A percentile compares a stretch with the other conserved stretches of the same genome.
Conservation (phyloP, 2,888 invertebrate genomes). For the Cyrtodaria siliqua region DNA sequence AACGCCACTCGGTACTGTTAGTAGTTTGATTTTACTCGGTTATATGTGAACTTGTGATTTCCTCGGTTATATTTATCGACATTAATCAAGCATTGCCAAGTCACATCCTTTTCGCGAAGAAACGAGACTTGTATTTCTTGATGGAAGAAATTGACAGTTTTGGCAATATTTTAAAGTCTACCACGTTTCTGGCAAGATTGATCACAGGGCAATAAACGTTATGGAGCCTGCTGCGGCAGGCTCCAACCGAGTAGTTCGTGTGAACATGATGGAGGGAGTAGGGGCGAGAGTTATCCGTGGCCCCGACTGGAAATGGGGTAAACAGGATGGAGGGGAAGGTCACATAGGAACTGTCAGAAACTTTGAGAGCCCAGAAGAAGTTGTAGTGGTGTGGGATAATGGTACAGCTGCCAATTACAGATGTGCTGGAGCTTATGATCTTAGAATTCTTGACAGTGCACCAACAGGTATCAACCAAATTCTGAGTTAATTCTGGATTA, state of each 20-base stretch:
- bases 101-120: constrained; percentile 1
- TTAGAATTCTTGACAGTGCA: constrained; percentile 97
- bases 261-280: constrained; percentile 95
- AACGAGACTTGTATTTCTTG: constrained; percentile 16
- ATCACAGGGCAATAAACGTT: constrained; percentile 48
- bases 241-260: constrained; percentile 80
- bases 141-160: constrained; percentile 21
- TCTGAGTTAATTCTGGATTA: no score
- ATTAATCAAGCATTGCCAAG: background rate
- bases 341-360: constrained; percentile 99
- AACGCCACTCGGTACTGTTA: no score
- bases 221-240: constrained; percentile 79
- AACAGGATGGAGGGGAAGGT: constrained; percentile 97
- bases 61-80: no score
- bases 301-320: constrained; percentile 99
- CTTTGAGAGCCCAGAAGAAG: constrained; percentile 97
- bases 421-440: constrained; percentile 89
- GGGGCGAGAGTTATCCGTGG: constrained; percentile 98
- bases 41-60: no score
- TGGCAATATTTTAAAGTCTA: background rate
- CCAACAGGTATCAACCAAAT: constrained; percentile 91
- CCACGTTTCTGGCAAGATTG: constrained; percentile 9
- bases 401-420: constrained; percentile 98
- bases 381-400: constrained; percentile 99
- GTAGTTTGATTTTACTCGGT: no score